Evolutionary conservation across 2,113 vertebrate species (phyloP).

Genomic region (Tachuris rubrigastra): DNA sequence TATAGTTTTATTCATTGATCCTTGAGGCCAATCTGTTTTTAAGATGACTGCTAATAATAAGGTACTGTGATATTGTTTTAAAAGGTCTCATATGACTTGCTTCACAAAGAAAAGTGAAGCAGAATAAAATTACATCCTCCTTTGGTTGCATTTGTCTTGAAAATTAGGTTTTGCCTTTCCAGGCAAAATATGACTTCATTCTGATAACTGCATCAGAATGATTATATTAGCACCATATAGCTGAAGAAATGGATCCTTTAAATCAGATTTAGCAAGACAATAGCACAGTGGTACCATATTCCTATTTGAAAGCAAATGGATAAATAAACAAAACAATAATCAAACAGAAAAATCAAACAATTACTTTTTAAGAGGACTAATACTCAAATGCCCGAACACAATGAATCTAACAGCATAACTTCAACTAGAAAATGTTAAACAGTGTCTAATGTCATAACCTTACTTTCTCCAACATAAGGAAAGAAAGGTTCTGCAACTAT

Average conservation of each 20-base stretch:
- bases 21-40: not conserved
- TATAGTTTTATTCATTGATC: not conserved
- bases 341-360: not conserved
- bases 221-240: not conserved
- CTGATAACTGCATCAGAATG: not conserved
- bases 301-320: not conserved
- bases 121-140: not conserved
- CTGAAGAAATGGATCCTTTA: not conserved
- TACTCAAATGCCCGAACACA: not conserved
- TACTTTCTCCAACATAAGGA: not conserved
- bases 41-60: not conserved
- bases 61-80: not conserved
- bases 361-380: not conserved
- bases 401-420: not conserved
- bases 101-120: not conserved
- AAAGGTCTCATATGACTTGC: not conserved
- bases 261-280: not conserved
- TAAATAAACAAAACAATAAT: not conserved
- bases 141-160: not conserved
- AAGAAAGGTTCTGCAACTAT: not conserved
- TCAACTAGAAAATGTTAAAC: not conserved
- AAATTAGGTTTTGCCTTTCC: not conserved
- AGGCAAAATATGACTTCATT: not conserved
- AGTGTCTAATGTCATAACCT: not conserved
- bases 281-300: not conserved